Evolutionary conservation across 1,140 invertebrate genomes (phyloP).

Genomic region (Listronotus bonariensis): DNA sequence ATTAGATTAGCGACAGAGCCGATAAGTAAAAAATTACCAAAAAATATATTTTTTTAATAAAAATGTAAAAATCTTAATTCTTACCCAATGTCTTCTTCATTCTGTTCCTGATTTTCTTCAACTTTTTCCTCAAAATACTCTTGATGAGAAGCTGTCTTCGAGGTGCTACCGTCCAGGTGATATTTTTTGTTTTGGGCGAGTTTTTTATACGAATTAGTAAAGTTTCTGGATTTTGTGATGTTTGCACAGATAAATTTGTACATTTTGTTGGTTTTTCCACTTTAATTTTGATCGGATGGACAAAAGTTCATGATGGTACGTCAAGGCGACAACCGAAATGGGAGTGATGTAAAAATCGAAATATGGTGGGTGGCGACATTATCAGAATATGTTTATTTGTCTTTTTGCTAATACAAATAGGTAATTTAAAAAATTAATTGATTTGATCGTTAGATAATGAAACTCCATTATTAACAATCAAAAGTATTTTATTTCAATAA

Average conservation of each 20-base stretch:
- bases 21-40: too few relatives aligned
- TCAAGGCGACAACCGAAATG: constrained; percentile 8
- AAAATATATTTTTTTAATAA: too few relatives aligned
- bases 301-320: constrained; percentile 24
- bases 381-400: neutral
- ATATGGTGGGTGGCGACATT: neutral
- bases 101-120: constrained; percentile 4
- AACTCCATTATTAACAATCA: too few relatives aligned
- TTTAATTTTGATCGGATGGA: constrained; percentile 36
- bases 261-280: constrained; percentile 31
- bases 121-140: neutral
- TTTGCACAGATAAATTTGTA: constrained; percentile 35
- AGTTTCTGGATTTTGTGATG: constrained; percentile 25
- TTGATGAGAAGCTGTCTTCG: neutral
- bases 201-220: constrained; percentile 26
- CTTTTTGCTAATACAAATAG: too few relatives aligned
- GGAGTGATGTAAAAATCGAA: neutral
- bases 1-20: too few relatives aligned
- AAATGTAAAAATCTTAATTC: too few relatives aligned
- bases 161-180: constrained; percentile 2
- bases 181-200: neutral
- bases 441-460: too few relatives aligned
- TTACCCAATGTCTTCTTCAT: constrained; percentile 19
- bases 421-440: too few relatives aligned
- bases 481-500: too few relatives aligned